These are phyloP conservation scores for Folsomia candida DNA, from an alignment of 2,888 invertebrate genomes.

Conservation along the genomic window DNA sequence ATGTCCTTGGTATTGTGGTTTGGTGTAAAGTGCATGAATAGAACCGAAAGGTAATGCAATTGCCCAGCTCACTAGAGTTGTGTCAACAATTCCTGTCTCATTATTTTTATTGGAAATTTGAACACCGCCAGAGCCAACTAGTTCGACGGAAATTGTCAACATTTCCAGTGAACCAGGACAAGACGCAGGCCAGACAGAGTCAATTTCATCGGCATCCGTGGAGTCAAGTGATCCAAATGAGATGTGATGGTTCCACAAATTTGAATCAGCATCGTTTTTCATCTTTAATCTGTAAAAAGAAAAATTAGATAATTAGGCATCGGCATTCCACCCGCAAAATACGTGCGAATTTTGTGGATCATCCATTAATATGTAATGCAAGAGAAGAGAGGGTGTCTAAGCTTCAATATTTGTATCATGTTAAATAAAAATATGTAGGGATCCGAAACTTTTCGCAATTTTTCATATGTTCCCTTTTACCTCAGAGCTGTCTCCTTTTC, in stretches of 20 bases:
- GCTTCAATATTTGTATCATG: no score
- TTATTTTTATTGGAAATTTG: neutral
- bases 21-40: neutral
- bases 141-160: neutral
- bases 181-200: neutral
- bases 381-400: no score
- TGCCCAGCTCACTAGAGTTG: neutral
- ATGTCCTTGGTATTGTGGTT: neutral
- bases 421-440: no score
- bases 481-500: neutral
- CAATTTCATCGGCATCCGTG: neutral
- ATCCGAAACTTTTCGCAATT: no score
- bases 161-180: neutral
- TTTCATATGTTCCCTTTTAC: no score
- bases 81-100: neutral
- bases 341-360: no score
- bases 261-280: no score
- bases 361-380: no score
- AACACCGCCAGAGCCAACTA: neutral
- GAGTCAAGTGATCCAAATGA: neutral
- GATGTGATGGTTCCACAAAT: no score
- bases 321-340: no score
- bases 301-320: no score
- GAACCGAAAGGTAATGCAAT: neutral
- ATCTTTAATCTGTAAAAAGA: no score